Conservation (phyloP, 2,888 invertebrate genomes). For the Anoplius nigerrimus region DNA sequence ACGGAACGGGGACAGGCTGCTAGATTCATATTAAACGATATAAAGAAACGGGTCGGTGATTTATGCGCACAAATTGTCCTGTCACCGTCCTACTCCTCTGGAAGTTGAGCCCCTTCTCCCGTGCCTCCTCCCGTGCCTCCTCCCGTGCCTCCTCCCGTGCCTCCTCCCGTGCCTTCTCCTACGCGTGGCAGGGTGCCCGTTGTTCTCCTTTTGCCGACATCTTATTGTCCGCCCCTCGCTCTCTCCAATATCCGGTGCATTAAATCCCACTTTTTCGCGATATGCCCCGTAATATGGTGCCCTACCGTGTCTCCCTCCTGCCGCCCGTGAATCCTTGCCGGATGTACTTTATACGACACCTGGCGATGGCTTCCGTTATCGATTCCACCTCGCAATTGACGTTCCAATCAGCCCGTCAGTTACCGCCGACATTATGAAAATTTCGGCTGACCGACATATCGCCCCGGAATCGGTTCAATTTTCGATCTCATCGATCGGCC, state of each 20-base stretch:
- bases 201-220: constrained; percentile 51
- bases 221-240: constrained; percentile 52
- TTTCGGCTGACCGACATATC: no score
- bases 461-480: no score
- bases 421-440: no score
- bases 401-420: neutral
- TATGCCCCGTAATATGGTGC: constrained; percentile 52
- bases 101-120: constrained; percentile 34
- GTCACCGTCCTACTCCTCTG: constrained; percentile 60
- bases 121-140: no score
- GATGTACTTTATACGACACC: constrained; percentile 31
- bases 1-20: constrained; percentile 43
- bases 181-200: constrained; percentile 28
- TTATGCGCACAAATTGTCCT: constrained; percentile 74
- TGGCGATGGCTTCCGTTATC: neutral
- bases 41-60: constrained; percentile 71
- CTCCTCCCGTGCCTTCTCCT: neutral
- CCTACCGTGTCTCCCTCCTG: constrained; percentile 27
- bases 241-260: constrained; percentile 64
- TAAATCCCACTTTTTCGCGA: constrained; percentile 65
- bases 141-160: no score
- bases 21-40: constrained; percentile 72
- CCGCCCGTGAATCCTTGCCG: constrained; percentile 21
- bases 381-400: neutral
- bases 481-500: no score